These are phyloP conservation scores for Hippocampus zosterae DNA, from an alignment of 2,113 vertebrate species.

Conservation along the genomic window DNA sequence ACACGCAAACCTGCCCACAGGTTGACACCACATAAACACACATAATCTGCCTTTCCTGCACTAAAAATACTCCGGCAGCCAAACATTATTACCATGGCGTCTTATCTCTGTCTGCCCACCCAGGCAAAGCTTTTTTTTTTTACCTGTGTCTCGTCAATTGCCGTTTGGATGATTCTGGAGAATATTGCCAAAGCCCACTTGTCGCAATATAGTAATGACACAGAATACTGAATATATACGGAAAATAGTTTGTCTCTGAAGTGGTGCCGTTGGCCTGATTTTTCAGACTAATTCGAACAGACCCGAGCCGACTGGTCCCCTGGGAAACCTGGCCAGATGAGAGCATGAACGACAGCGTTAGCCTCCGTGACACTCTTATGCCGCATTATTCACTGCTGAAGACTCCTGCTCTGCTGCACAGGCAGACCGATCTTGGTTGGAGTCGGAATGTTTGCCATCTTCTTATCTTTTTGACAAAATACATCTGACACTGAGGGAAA, in stretches of 20 bases:
- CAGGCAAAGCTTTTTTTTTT: constrained; percentile 6
- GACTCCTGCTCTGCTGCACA: constrained; percentile 16
- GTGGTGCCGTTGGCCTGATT: constrained; percentile 48
- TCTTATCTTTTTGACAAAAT: constrained; percentile 13
- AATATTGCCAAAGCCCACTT: constrained; percentile 23
- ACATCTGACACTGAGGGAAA: background rate
- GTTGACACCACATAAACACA: constrained; percentile 2
- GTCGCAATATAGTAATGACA: constrained; percentile 31
- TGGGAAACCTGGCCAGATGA: constrained; percentile 40
- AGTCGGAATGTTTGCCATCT: constrained; percentile 14
- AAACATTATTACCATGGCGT: constrained; percentile 12
- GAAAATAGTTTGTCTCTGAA: constrained; percentile 42
- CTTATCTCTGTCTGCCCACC: constrained; percentile 20
- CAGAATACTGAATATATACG: constrained; percentile 19
- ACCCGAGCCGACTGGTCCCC: constrained; percentile 30
- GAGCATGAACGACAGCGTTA: constrained; percentile 25
- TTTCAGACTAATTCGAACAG: constrained; percentile 46
- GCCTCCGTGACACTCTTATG: constrained; percentile 26
- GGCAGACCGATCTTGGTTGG: constrained; percentile 7
- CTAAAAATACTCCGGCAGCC: background rate
- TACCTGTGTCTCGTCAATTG: constrained; percentile 3
- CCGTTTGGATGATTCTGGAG: constrained; percentile 12
- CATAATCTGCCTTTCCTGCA: constrained; percentile 12
- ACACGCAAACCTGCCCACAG: background rate
- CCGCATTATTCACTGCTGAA: constrained; percentile 27